A percentile compares a stretch with the other conserved stretches of the same genome.
Evolutionary conservation across 2,888 invertebrate species (phyloP).

Genomic region (Frankliniella fusca): DNA sequence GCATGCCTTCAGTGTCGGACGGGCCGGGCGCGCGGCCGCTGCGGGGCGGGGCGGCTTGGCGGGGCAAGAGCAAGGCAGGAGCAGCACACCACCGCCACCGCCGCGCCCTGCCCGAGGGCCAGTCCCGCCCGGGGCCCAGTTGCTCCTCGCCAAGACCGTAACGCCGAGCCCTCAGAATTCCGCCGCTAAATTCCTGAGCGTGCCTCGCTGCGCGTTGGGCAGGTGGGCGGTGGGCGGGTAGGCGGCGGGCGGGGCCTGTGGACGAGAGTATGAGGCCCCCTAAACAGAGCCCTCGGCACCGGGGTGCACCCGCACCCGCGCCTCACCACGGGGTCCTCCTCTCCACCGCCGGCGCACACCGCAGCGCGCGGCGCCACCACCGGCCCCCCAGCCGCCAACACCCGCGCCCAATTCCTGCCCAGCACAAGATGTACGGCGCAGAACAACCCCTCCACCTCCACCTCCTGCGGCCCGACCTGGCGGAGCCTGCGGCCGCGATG

Average conservation of each 20-base stretch:
- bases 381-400: not conserved
- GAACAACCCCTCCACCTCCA: not conserved
- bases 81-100: not conserved
- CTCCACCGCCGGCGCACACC: not conserved
- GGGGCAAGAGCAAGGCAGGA: not conserved
- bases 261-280: not conserved
- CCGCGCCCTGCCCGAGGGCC: not conserved
- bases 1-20: not conserved
- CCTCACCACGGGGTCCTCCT: not conserved
- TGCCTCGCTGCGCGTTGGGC: not conserved
- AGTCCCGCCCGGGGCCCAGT: not conserved
- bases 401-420: not conserved
- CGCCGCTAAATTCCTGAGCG: constrained; percentile 21
- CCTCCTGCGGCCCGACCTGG: not conserved
- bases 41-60: not conserved
- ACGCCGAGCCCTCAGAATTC: not conserved
- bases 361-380: not conserved
- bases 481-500: not conserved
- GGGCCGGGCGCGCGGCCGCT: not conserved
- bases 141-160: not conserved
- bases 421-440: not conserved
- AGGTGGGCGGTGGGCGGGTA: not conserved
- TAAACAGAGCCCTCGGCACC: too few relatives aligned
- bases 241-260: not conserved
- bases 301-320: not conserved